phyloP scores from a whole-genome alignment of 35 echinoderm and acorn worm species.

The Lytechinus variegatus region DNA sequence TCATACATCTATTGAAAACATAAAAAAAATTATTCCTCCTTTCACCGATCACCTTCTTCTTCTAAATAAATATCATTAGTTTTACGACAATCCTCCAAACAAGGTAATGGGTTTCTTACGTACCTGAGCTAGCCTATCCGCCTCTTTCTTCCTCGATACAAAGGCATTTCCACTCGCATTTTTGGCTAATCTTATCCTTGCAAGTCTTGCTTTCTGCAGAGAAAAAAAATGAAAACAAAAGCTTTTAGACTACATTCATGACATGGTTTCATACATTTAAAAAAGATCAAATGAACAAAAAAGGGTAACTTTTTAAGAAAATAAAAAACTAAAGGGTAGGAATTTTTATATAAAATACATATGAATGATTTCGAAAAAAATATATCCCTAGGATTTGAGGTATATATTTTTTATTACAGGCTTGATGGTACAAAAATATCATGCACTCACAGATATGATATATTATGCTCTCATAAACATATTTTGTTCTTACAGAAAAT shows the following conservation, averaged over 20 bases:
- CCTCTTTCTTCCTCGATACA: conserved; percentile 98
- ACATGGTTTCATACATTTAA: not conserved
- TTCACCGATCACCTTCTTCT: not conserved
- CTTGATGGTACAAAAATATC: not conserved
- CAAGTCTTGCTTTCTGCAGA: conserved; percentile 95
- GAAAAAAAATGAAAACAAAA: not conserved
- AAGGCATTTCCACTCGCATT: conserved; percentile 98
- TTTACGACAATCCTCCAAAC: not conserved
- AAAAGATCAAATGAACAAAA: not conserved
- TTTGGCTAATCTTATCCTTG: conserved; percentile 93
- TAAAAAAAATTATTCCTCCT: too few relatives aligned
- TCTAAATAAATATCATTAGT: not conserved
- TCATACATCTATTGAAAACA: too few relatives aligned
- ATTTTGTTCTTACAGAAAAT: not conserved
- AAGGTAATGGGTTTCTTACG: conserved; percentile 63
- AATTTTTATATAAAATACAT: too few relatives aligned
- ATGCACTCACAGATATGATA: not conserved
- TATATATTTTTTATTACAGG: too few relatives aligned
- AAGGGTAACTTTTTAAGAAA: too few relatives aligned
- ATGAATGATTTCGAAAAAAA: too few relatives aligned
- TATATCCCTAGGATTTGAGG: too few relatives aligned
- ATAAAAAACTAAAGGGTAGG: too few relatives aligned
- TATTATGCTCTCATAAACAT: not conserved
- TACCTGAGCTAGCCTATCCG: conserved; percentile 90
- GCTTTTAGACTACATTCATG: not conserved